Evolutionary conservation across 2,797 vertebrate genomes (phyloP), one percentile per base, ranked within the genome.

Genomic region (Spinus pinus): DNA sequence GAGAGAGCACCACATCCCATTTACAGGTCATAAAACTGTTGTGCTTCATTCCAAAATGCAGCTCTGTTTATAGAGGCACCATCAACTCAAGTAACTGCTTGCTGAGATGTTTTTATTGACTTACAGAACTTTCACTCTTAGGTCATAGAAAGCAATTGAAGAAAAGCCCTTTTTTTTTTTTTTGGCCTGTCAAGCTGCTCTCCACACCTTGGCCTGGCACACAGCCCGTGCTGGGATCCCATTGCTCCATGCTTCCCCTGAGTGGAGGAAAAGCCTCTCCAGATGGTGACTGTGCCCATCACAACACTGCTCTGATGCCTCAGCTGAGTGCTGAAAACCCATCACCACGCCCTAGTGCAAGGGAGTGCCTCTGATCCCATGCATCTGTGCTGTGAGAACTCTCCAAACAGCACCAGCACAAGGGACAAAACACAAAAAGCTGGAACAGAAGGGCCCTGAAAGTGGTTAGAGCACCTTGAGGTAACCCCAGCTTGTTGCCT

Each of bases 171-270:
- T 4, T 30, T 42, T 42, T 30, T 42, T 41, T 37, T 42, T 77
- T 81, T 24, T 42, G 78, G 79, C n/a, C 65, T 57, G 42, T 28
- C 54, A 61, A 12, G 15, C 49, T 83, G 64, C 58, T 50, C 37
- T 80, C 54, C 67, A 23, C 64, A 61, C 37, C 58, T 53, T 41
- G 47, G 30, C 37, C 54, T 60, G 81, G 85, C 64, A 51, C 37
- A 5, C 0, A 9, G 79, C 3, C 72, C 0, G 0, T 4, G 14
- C 14, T 0, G 2, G 81, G 81, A 81, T 83, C 47, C 49, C 23
- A 8, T 0, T 25, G 56, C 65, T 72, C 73, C 24, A 5, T 0
- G 3, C 41, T 44, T 35, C 46, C 67, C 30, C 4, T 13, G 58
- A 10, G 28, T 25, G 46, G 18, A 51, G 56, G 69, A 94, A 79